phyloP scores from a whole-genome alignment of 2,888 invertebrate species.

The Scaptomyza cyrtandrae region DNA sequence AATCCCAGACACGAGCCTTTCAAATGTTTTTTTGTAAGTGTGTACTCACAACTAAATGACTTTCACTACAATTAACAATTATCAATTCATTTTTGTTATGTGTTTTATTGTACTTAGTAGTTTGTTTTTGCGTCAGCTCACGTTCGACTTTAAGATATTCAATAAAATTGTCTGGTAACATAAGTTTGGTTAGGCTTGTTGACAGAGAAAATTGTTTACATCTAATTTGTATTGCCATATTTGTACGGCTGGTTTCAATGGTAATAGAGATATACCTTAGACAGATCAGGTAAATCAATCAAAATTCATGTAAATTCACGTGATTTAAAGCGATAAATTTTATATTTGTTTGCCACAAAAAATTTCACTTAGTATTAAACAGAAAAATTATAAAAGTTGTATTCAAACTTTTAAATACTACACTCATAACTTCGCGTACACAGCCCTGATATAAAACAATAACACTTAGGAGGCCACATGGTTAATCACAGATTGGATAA shows the following conservation, averaged over 20 bases:
- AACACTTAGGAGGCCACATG: constrained; percentile 22
- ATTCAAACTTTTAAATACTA: constrained; percentile 11
- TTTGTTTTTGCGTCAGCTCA: not conserved
- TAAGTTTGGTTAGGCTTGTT: not conserved
- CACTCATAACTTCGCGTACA: not conserved
- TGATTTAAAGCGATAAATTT: too few species aligned
- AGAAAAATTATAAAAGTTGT: not conserved
- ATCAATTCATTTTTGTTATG: constrained; percentile 15
- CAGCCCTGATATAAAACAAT: not conserved
- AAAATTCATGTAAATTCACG: not conserved
- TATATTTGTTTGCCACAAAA: constrained; percentile 23
- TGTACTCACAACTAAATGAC: constrained; percentile 12
- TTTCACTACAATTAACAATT: constrained; percentile 15
- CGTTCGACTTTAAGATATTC: not conserved
- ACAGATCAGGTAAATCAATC: not conserved
- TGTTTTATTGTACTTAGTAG: not conserved
- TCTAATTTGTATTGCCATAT: too few species aligned
- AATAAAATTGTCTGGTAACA: not conserved
- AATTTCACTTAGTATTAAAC: constrained; percentile 36
- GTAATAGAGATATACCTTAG: not conserved
- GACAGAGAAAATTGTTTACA: not conserved
- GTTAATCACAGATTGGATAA: constrained; percentile 15
- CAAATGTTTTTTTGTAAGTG: constrained; percentile 2
- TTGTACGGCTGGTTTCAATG: too few species aligned
- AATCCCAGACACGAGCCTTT: not conserved